Evolutionary conservation across 2,797 vertebrate genomes (phyloP).

Genomic region (Orestias chungarensis): DNA sequence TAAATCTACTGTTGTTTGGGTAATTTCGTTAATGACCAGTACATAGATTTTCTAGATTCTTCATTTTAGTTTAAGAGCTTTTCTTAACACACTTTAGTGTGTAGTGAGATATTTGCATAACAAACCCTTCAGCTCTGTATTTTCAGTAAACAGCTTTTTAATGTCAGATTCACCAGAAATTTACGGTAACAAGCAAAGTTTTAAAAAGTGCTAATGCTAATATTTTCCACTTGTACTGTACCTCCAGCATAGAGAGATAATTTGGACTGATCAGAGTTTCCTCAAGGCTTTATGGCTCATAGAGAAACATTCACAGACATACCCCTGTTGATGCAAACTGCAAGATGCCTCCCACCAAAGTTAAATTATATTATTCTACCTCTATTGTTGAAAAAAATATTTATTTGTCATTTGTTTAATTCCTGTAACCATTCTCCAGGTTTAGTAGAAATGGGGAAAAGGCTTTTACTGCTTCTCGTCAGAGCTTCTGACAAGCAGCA

Average conservation of each 20-base stretch:
- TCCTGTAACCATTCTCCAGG: too few species aligned
- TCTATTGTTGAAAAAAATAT: too few species aligned
- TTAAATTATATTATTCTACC: too few species aligned
- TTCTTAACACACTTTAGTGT: constrained; percentile 12
- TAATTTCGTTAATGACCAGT: constrained; percentile 50
- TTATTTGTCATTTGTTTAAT: too few species aligned
- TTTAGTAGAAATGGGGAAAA: too few species aligned
- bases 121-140: not conserved
- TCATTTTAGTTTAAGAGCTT: constrained; percentile 22
- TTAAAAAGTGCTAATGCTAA: not conserved
- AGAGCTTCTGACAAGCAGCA: too few species aligned
- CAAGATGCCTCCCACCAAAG: not conserved
- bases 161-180: not conserved
- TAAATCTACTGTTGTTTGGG: constrained; percentile 40
- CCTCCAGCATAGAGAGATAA: not conserved
- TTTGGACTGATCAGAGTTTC: not conserved
- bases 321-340: not conserved
- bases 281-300: not conserved
- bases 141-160: not conserved
- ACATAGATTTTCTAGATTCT: constrained; percentile 10
- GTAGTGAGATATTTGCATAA: constrained; percentile 11
- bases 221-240: not conserved
- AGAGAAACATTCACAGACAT: too few species aligned
- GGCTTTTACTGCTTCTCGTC: too few species aligned
- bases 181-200: not conserved